Conservation (phyloP, 2,113 vertebrate species). For the Ginglymostoma cirratum region DNA sequence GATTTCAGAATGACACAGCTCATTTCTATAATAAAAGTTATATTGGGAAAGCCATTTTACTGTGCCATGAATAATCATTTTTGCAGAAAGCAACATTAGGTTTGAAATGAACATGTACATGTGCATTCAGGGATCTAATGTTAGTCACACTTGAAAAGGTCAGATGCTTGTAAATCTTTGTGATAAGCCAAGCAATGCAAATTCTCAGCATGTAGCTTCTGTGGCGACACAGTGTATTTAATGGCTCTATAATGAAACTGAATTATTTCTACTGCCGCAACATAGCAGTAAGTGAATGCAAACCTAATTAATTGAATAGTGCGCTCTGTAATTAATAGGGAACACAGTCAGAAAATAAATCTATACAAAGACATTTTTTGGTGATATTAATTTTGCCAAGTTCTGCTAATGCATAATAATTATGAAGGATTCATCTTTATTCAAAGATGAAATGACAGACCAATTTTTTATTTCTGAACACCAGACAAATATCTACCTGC, state of each 20-base stretch:
- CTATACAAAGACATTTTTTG: neutral
- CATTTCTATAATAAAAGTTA: conserved; percentile 38
- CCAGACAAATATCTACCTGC: neutral
- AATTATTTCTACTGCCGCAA: neutral
- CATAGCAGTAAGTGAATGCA: conserved; percentile 25
- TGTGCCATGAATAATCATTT: conserved; percentile 40
- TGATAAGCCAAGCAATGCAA: conserved; percentile 41
- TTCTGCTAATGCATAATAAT: neutral
- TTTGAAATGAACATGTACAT: conserved; percentile 40
- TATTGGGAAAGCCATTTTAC: conserved; percentile 39
- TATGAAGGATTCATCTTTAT: neutral
- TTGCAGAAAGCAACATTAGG: conserved; percentile 42
- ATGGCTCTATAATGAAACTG: conserved; percentile 39
- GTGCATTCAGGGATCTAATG: conserved; percentile 39
- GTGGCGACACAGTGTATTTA: conserved; percentile 40
- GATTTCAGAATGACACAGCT: conserved; percentile 24
- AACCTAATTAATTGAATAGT: conserved; percentile 41
- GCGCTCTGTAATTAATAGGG: neutral
- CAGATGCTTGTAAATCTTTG: conserved; percentile 44
- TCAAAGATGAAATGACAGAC: neutral
- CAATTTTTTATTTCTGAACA: neutral
- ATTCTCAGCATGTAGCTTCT: conserved; percentile 40
- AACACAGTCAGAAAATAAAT: neutral
- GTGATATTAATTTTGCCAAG: neutral
- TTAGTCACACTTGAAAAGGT: conserved; percentile 43